Evolutionary conservation across 1,140 invertebrate genomes (phyloP).

Genomic region (Brachionus asplanchnoidis): DNA sequence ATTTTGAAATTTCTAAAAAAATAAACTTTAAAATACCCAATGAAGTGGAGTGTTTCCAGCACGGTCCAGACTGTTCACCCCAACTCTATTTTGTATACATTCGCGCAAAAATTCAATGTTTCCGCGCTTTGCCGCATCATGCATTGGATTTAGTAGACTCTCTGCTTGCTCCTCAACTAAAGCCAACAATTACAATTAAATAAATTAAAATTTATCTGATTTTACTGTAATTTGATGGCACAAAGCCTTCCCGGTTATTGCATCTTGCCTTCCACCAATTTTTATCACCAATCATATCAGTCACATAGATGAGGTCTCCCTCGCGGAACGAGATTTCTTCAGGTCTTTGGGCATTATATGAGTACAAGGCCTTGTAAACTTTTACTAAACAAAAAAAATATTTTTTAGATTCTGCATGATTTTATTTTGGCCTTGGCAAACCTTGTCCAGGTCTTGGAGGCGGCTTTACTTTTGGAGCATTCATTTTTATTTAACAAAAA

Average conservation of each 20-base stretch:
- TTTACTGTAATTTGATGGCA: slow-evolving; percentile 29
- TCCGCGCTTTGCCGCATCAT: slow-evolving; percentile 33
- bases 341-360: neutral
- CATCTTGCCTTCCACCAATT: slow-evolving; percentile 20
- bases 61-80: slow-evolving; percentile 45
- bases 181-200: neutral
- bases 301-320: slow-evolving; percentile 24
- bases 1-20: neutral
- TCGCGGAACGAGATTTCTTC: slow-evolving; percentile 10
- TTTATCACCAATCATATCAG: slow-evolving; percentile 24
- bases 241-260: neutral
- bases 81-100: slow-evolving; percentile 1
- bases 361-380: neutral
- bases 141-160: slow-evolving; percentile 3
- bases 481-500: neutral
- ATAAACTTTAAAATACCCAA: slow-evolving; percentile 44
- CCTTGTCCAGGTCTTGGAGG: slow-evolving; percentile 16
- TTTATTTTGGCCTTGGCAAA: neutral
- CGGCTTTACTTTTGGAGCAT: neutral
- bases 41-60: slow-evolving; percentile 67
- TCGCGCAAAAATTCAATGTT: slow-evolving; percentile 19
- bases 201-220: neutral
- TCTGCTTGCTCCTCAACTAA: slow-evolving; percentile 14
- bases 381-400: neutral
- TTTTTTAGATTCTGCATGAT: neutral